These are phyloP conservation scores for Styela clava DNA, from an alignment of 23 tunicate genomes.

Conservation along the genomic window DNA sequence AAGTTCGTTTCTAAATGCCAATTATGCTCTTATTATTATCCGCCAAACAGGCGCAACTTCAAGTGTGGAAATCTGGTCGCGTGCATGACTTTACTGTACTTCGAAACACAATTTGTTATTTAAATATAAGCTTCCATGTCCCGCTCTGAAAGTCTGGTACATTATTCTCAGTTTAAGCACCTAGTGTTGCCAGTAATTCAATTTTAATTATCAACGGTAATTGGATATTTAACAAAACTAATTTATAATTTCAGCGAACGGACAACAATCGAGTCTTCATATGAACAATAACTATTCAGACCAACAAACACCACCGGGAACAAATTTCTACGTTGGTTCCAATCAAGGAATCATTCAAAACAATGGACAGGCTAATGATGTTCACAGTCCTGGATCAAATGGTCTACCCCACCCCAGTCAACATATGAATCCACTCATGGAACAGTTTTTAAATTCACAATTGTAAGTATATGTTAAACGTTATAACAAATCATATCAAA, in stretches of 20 bases:
- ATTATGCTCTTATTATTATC: neutral
- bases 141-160: no score
- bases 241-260: neutral
- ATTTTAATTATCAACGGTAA: no score
- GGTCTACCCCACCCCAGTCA: neutral
- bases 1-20: no score
- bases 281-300: neutral
- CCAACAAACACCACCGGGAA: slow-evolving; percentile 1
- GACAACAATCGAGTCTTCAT: slow-evolving; percentile 1
- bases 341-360: neutral
- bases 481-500: neutral
- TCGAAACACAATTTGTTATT: no score
- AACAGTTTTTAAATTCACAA: slow-evolving; percentile 24
- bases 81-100: no score
- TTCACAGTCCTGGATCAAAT: neutral
- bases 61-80: no score
- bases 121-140: no score
- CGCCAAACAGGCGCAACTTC: neutral
- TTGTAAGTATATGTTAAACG: neutral
- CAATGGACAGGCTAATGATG: neutral
- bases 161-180: no score
- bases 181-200: no score
- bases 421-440: slow-evolving; percentile 25
- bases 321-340: slow-evolving; percentile 9
- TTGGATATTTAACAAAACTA: no score